These are phyloP conservation scores for Ricordea florida DNA, from an alignment of 92 coral and sea anemone genomes.

Conservation along the genomic window DNA sequence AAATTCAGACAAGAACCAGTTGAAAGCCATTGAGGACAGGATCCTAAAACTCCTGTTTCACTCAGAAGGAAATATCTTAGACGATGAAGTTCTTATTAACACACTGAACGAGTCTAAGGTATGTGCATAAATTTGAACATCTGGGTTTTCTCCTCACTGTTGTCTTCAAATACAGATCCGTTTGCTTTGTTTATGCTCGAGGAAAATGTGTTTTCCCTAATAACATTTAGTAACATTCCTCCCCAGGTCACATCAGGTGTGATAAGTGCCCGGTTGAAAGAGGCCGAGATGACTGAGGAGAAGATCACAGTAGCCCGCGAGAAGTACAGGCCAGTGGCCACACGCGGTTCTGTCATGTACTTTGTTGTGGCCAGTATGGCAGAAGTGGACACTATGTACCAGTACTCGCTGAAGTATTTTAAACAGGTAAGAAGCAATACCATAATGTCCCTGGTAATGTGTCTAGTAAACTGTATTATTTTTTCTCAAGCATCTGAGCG, in stretches of 20 bases:
- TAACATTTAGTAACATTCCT: neutral
- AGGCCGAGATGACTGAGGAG: slow-evolving; percentile 97
- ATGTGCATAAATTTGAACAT: neutral
- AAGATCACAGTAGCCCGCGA: slow-evolving; percentile 93
- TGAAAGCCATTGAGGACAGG: slow-evolving; percentile 98
- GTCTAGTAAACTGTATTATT: neutral
- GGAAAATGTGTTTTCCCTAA: neutral
- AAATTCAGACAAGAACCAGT: slow-evolving; percentile 97
- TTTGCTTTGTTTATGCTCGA: neutral
- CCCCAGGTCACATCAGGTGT: slow-evolving; percentile 96
- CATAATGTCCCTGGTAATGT: no score
- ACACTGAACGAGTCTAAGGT: slow-evolving; percentile 99
- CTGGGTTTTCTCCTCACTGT: no score
- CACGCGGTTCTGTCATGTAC: slow-evolving; percentile 99
- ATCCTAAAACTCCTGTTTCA: slow-evolving; percentile 92
- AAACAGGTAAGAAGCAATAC: slow-evolving; percentile 96
- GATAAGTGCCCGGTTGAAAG: slow-evolving; percentile 87
- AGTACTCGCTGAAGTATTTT: slow-evolving; percentile 92
- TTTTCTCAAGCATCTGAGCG: no score
- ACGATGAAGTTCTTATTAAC: slow-evolving; percentile 95
- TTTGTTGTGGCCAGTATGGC: slow-evolving; percentile 99
- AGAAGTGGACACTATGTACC: slow-evolving; percentile 96
- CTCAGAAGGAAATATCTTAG: slow-evolving; percentile 97
- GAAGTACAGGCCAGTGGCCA: slow-evolving; percentile 98
- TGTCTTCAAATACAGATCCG: no score